A percentile compares a stretch with the other conserved stretches of the same genome.
phyloP scores from a whole-genome alignment of 2,888 invertebrate species.

The Clitarchus hookeri region DNA sequence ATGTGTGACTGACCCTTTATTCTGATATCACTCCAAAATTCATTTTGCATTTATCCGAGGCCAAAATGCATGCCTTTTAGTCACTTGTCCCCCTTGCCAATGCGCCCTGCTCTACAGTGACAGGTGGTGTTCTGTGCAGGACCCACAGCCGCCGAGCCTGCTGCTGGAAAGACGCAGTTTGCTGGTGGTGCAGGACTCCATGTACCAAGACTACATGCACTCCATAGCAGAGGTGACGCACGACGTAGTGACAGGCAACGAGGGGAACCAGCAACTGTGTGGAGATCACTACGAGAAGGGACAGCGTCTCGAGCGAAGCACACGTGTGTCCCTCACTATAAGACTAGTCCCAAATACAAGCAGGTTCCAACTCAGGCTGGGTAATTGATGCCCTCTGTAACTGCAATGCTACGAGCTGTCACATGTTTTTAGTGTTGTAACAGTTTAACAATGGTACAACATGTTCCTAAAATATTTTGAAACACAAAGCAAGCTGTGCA shows the following conservation, averaged over 20 bases:
- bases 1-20: too few species aligned
- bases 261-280: conserved; percentile 70
- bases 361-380: conserved; percentile 71
- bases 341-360: conserved; percentile 90
- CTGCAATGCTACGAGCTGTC: too few species aligned
- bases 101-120: background rate
- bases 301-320: conserved; percentile 63
- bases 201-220: conserved; percentile 86
- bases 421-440: too few species aligned
- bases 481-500: too few species aligned
- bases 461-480: too few species aligned
- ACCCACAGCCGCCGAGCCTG: conserved; percentile 58
- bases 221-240: conserved; percentile 73
- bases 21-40: too few species aligned
- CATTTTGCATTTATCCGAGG: too few species aligned
- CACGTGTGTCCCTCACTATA: conserved; percentile 88
- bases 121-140: background rate
- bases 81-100: too few species aligned
- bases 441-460: too few species aligned
- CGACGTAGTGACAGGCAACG: conserved; percentile 63
- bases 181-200: conserved; percentile 77
- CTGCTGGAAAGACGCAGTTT: conserved; percentile 88
- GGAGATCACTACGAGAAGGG: conserved; percentile 60
- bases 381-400: conserved; percentile 47
- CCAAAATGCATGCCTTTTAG: too few species aligned